phyloP scores from a whole-genome alignment of 2,113 vertebrate genomes.

The Pedetes capensis region DNA sequence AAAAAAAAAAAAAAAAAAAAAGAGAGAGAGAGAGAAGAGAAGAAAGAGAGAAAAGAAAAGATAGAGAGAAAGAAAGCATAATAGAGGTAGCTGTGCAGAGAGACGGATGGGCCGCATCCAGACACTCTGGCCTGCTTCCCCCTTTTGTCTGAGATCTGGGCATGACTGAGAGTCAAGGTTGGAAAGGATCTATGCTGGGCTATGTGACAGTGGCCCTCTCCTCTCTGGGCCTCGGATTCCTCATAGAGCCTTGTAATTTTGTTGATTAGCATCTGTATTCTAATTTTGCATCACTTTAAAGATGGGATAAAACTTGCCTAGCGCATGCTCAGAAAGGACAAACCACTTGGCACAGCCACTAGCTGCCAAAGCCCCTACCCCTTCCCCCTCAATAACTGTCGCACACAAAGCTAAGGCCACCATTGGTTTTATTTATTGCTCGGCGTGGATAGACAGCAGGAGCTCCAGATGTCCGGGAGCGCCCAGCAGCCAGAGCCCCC shows the following conservation, averaged over 20 bases:
- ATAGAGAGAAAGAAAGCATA: too few relatives aligned
- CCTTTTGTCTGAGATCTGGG: neutral
- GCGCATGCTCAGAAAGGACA: neutral
- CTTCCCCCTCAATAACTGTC: neutral
- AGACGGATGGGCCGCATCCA: neutral
- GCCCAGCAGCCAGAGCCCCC: neutral
- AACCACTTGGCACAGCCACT: neutral
- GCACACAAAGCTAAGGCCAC: conserved; percentile 52
- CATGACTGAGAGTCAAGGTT: neutral
- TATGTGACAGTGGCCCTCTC: neutral
- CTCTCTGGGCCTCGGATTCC: neutral
- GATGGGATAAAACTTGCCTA: neutral
- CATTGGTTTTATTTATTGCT: conserved; percentile 65
- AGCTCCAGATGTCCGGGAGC: neutral
- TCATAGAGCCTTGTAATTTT: neutral
- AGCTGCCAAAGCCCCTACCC: neutral
- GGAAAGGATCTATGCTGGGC: neutral
- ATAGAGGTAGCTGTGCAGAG: neutral
- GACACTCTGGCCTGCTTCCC: neutral
- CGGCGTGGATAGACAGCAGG: neutral
- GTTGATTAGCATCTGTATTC: neutral
- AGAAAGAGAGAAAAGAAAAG: neutral
- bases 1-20: too few relatives aligned
- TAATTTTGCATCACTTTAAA: neutral
- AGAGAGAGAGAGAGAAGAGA: too few relatives aligned